Evolutionary conservation across 2,888 invertebrate species (phyloP).

Genomic region (Fragum whitleyi): DNA sequence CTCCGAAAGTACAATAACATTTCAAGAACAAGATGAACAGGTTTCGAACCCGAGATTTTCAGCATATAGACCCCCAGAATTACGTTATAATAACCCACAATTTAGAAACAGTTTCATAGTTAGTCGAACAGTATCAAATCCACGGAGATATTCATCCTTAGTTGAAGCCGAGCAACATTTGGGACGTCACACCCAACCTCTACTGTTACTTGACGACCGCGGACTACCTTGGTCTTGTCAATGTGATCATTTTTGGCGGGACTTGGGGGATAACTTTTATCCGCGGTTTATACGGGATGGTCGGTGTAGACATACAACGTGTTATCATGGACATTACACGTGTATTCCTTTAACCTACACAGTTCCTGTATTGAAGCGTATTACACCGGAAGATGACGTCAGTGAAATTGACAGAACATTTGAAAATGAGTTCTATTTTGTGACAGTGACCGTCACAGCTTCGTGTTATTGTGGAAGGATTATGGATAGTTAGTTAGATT

Average conservation of each 20-base stretch:
- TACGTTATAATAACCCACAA: slow-evolving; percentile 1
- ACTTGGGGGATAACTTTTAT: slow-evolving; percentile 28
- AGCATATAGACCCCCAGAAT: not conserved
- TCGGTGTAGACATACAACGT: slow-evolving; percentile 21
- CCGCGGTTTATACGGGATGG: slow-evolving; percentile 42
- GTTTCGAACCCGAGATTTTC: not conserved
- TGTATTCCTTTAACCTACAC: slow-evolving; percentile 34
- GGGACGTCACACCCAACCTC: not conserved
- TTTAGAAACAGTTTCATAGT: slow-evolving; percentile 13
- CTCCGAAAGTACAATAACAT: not conserved
- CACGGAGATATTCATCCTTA: not conserved
- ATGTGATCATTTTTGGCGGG: slow-evolving; percentile 39
- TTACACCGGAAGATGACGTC: not conserved
- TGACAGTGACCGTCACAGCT: not conserved
- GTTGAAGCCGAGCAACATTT: not conserved
- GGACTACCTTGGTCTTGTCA: slow-evolving; percentile 34
- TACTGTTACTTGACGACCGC: not conserved
- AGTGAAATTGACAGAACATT: slow-evolving; percentile 2
- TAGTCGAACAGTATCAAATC: not conserved
- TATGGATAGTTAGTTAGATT: not conserved
- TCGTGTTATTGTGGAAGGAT: slow-evolving; percentile 11
- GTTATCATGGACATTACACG: slow-evolving; percentile 42
- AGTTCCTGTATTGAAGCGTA: slow-evolving; percentile 23
- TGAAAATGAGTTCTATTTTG: slow-evolving; percentile 26
- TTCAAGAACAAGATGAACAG: not conserved